Evolutionary conservation across 2,113 vertebrate genomes (phyloP), one percentile per base, ranked within the genome.

Genomic region (Esox niger): DNA sequence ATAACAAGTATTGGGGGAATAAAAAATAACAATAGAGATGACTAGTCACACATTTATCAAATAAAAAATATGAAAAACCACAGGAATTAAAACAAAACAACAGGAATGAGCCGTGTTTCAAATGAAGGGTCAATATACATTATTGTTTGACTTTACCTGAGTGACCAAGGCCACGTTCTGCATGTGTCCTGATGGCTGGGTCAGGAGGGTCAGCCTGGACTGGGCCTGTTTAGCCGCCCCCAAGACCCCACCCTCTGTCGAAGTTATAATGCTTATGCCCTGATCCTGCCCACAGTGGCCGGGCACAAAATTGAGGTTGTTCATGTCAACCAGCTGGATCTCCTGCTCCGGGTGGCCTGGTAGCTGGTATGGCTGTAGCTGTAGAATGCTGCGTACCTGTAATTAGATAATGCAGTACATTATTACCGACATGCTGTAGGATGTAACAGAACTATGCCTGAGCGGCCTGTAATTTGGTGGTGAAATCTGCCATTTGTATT

Each of bases 311-410:
- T 94, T 93, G 27, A 98, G 91, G 69, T 96, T 91, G 78, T 94
- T 93, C 23, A 98, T 91, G 68, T 96, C 95, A 23, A 99, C 91
- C 35, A 98, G 88, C 65, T 95, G 96, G 72, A 99, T 95, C 79
- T 97, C 95, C 82, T 95, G 95, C 33, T 94, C 92, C 11, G 89
- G 88, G 0, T 90, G 80, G 26, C 91, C 47, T 20, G 93, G 91
- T 43, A 96, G 92, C 3, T 95, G 94, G 79, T 95, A 97, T 10
- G 92, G 94, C 80, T 96, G 96, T 55, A 96, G 90, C 82, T 95
- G 94, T 33, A 98, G 90, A 70, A 95, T 69, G 74, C 84, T 91
- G 7, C 90, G 85, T 70, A 92, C 86, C 77, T 95, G 38, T 43
- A 15, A 15, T 15, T 43, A 43, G 13, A 43, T 5, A 15, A 43